Base-by-base conservation (phyloP, 2,113 vertebrate genomes). In the Ciconia boyciana region DNA sequence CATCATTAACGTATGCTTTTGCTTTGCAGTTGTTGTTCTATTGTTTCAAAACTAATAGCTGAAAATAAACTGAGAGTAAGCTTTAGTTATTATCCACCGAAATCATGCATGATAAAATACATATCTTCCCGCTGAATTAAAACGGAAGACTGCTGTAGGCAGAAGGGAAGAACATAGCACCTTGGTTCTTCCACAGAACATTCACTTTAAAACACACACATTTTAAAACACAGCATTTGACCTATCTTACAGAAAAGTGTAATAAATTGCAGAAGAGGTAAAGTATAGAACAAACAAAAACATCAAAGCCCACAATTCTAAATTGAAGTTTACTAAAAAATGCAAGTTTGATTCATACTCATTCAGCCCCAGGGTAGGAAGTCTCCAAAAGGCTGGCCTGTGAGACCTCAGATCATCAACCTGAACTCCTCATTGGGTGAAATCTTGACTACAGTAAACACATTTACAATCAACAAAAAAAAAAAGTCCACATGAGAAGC, bases 171-270 rank as follows among this genome's bases (percentile, higher is more conserved):
- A 84, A 71, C 2, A 8, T 3, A 84, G 49, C 29, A 89, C 25
- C 26, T 49, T 0, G 0, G 16, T 13, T 88, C 52, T 68, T 79
- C 68, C 3, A 1, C 21, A 55, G 54, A 72, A 28, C 11, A 49
- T 16, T 46, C 14, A 8, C 6, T 76, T 91, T 49, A 89, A 94
- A 88, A 80, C 5, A 66, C 0, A 7, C 69, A 60, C 13, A n/a
- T 8, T 58, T 62, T 69, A 55, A 51, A 0, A 0, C 10, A 19
- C 18, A 46, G 25, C 43, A 87, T 57, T 79, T 83, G 75, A 61
- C 41, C 25, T 72, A 28, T 28, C 76, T 89, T 57, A 58, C 39
- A 57, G 54, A 34, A 52, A 89, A 81, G 54, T 2, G 1, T 14
- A 83, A 55, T n/a, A 55, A 89, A 62, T 7, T 74, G 32, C 49